Evolutionary conservation across 2,113 vertebrate species (phyloP).

Genomic region (Haemorhous mexicanus): DNA sequence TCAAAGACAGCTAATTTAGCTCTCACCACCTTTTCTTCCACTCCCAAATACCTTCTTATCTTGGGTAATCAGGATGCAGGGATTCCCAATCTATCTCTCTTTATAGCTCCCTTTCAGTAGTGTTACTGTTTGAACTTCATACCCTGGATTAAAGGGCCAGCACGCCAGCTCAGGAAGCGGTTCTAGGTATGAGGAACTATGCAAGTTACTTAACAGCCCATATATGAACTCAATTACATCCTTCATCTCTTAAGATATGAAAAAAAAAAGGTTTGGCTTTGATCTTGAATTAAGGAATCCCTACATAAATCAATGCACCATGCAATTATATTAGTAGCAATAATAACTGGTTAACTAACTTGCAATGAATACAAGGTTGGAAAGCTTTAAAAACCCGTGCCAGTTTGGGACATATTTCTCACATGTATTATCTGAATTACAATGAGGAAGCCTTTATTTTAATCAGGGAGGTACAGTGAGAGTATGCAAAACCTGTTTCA

Average conservation of each 20-base stretch:
- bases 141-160: conserved; percentile 31
- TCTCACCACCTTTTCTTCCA: conserved; percentile 46
- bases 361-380: background rate
- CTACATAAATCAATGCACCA: conserved; percentile 41
- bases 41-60: conserved; percentile 62
- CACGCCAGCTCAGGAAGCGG: conserved; percentile 36
- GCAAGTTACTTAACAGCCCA: conserved; percentile 61
- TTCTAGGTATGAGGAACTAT: conserved; percentile 52
- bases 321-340: conserved; percentile 52
- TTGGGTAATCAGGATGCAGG: conserved; percentile 64
- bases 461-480: background rate
- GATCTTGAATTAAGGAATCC: conserved; percentile 65
- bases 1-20: conserved; percentile 45
- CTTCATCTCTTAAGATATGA: conserved; percentile 59
- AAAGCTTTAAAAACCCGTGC: conserved; percentile 16
- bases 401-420: conserved; percentile 10
- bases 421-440: conserved; percentile 16
- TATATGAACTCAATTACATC: conserved; percentile 63
- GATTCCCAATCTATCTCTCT: conserved; percentile 31
- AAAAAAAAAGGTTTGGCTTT: conserved; percentile 67
- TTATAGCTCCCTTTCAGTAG: conserved; percentile 40
- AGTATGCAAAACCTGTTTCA: background rate
- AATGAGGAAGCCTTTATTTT: background rate
- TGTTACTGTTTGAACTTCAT: conserved; percentile 62
- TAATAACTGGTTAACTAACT: conserved; percentile 42